Evolutionary conservation across 2,888 invertebrate genomes (phyloP).

Genomic region (Ormia ochracea): DNA sequence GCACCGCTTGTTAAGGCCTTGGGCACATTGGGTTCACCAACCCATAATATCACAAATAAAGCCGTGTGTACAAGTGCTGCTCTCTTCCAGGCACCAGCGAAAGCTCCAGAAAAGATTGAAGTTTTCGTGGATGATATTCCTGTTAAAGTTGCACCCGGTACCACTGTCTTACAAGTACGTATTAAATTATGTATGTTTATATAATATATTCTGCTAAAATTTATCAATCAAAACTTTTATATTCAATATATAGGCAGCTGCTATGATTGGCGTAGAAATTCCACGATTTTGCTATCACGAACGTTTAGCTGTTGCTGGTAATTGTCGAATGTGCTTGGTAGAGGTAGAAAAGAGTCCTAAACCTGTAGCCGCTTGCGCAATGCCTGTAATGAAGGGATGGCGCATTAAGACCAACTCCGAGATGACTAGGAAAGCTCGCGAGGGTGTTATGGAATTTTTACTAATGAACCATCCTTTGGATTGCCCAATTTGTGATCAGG

Average conservation of each 20-base stretch:
- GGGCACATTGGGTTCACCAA: slow-evolving; percentile 76
- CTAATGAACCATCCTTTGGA: slow-evolving; percentile 99
- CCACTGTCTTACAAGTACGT: slow-evolving; percentile 94
- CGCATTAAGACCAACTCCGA: slow-evolving; percentile 98
- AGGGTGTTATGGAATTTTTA: slow-evolving; percentile 99
- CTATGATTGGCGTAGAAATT: slow-evolving; percentile 96
- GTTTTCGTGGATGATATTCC: slow-evolving; percentile 98
- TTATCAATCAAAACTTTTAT: slow-evolving; percentile 9
- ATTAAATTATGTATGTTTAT: too few species aligned
- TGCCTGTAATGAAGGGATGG: slow-evolving; percentile 99
- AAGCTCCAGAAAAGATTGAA: slow-evolving; percentile 88
- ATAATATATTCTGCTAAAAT: slow-evolving; percentile 10
- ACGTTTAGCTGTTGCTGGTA: slow-evolving; percentile 97
- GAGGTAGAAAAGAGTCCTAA: slow-evolving; percentile 99
- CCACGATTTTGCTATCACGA: slow-evolving; percentile 99
- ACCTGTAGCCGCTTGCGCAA: slow-evolving; percentile 99
- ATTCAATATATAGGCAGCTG: slow-evolving; percentile 86
- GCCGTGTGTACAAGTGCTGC: slow-evolving; percentile 78
- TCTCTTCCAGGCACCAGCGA: slow-evolving; percentile 75
- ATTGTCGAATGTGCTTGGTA: slow-evolving; percentile 99
- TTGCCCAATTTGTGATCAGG: slow-evolving; percentile 99
- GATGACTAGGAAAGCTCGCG: slow-evolving; percentile 86
- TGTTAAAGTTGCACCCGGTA: slow-evolving; percentile 95
- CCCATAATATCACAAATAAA: slow-evolving; percentile 77
- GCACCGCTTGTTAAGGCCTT: slow-evolving; percentile 85